A percentile compares a stretch with the other conserved stretches of the same genome.
These are phyloP conservation scores for Epizoanthus illoricatus DNA, from an alignment of 92 coral and sea anemone species.

Conservation along the genomic window DNA sequence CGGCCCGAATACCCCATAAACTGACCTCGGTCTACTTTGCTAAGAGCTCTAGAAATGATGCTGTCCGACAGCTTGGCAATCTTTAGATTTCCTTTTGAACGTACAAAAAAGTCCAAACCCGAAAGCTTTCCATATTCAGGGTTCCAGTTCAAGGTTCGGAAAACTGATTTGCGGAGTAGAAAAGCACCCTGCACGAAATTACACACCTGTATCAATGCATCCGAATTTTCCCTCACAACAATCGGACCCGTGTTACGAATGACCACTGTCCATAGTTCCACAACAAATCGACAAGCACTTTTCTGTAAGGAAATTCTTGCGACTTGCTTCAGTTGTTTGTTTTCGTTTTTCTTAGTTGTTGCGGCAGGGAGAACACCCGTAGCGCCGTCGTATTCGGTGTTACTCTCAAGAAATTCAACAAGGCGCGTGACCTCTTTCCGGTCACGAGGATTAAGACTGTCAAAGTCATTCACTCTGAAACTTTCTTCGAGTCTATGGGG, in stretches of 20 bases:
- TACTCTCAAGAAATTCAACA: constrained; percentile 15
- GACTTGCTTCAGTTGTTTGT: background rate
- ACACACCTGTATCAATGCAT: constrained; percentile 14
- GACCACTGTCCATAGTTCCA: constrained; percentile 21
- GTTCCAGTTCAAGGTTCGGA: constrained; percentile 20
- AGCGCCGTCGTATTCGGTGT: constrained; percentile 31
- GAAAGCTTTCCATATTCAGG: constrained; percentile 33
- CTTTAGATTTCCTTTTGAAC: constrained; percentile 36
- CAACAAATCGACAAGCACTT: constrained; percentile 28
- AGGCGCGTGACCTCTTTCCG: constrained; percentile 23
- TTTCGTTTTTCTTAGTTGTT: background rate
- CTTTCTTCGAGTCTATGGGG: constrained; percentile 29
- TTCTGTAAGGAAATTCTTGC: constrained; percentile 2
- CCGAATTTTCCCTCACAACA: constrained; percentile 8
- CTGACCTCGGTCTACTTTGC: constrained; percentile 17
- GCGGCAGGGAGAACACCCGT: constrained; percentile 8
- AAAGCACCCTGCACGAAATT: constrained; percentile 22
- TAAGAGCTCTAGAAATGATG: constrained; percentile 6
- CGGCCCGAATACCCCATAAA: constrained; percentile 16
- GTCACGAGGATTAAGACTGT: constrained; percentile 20
- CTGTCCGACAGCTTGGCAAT: constrained; percentile 36
- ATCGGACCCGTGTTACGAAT: constrained; percentile 32
- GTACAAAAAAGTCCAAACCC: constrained; percentile 20
- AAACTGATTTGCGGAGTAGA: constrained; percentile 18
- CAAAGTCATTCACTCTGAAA: constrained; percentile 6